Conservation (phyloP, 1,140 invertebrate genomes). For the Drosophila tropicalis region DNA sequence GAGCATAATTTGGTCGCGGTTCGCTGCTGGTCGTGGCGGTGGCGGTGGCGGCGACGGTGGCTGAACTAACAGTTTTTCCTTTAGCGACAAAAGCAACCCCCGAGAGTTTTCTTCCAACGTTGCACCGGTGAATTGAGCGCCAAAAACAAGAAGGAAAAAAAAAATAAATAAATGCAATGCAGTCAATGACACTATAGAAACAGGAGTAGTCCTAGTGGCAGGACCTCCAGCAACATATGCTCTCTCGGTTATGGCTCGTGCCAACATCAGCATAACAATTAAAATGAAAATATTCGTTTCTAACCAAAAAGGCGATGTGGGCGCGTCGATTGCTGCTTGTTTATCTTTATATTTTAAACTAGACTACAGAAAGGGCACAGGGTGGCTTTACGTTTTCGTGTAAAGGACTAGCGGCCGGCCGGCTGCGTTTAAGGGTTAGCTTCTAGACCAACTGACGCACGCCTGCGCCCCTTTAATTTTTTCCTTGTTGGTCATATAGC, state of each 20-base stretch:
- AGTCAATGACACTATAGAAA: slow-evolving; percentile 65
- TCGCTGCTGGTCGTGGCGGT: slow-evolving; percentile 42
- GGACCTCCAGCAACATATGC: slow-evolving; percentile 59
- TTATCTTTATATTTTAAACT: slow-evolving; percentile 57
- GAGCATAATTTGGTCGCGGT: slow-evolving; percentile 76
- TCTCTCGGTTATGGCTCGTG: slow-evolving; percentile 57
- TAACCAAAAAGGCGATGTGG: slow-evolving; percentile 54
- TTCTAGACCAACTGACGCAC: slow-evolving; percentile 72
- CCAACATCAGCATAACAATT: slow-evolving; percentile 79
- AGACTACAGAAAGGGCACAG: slow-evolving; percentile 34
- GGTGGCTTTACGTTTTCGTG: slow-evolving; percentile 39
- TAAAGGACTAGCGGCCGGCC: slow-evolving; percentile 18
- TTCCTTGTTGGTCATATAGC: slow-evolving; percentile 46
- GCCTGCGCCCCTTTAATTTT: slow-evolving; percentile 37
- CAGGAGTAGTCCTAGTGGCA: slow-evolving; percentile 13
- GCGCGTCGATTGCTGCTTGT: slow-evolving; percentile 47
- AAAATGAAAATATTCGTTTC: slow-evolving; percentile 72
- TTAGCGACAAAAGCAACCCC: slow-evolving; percentile 62
- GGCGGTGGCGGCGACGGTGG: slow-evolving; percentile 42
- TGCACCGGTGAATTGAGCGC: slow-evolving; percentile 54
- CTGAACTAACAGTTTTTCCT: slow-evolving; percentile 71
- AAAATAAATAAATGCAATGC: slow-evolving; percentile 20
- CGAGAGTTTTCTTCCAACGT: slow-evolving; percentile 53
- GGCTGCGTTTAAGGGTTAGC: slow-evolving; percentile 73
- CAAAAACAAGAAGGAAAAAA: slow-evolving; percentile 46